Base-by-base conservation (phyloP, 2,888 invertebrate species). In the Tetropium fuscum region DNA sequence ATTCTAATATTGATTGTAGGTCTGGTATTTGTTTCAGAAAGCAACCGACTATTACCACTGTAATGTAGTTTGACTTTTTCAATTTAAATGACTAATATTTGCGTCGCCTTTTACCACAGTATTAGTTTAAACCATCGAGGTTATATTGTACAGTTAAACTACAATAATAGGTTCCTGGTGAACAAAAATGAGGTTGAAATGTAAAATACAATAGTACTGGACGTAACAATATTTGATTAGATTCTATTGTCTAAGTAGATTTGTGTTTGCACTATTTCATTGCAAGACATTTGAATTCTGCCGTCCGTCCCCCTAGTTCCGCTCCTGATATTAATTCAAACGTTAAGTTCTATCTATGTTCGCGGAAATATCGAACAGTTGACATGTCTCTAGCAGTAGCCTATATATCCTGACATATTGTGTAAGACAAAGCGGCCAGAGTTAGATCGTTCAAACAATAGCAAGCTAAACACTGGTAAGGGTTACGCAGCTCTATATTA, bases 321-420 rank as follows among this genome's bases (percentile, higher is more conserved):
- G 10, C 6, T 13, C 15, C 34, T 34, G 34, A 34, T 34, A 34
- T 34, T 13, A 34, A 56, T 48, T 38, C 48, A 49, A 63, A 41
- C 22, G 55, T 44, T 49, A 47, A 54, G 54, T 54, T 60, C 47
- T 48, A 58, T 60, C 51, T 34, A 48, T 49, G 57, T 61, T 55
- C 27, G 40, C 49, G 13, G 25, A 48, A 43, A 59, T 63, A 63
- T 63, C 63, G 69, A 73, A 77, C 74, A 73, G 77, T 77, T 76
- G 74, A 74, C 71, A 74, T 75, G 77, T 78, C 78, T 60, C 45
- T 13, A 27, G 57, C 78, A 78, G 77, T 72, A 63, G 71, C 58
- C 69, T 72, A 74, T 77, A 77, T 76, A 75, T 75, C 71, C 67
- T 62, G 64, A 70, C 69, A 68, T 67, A 73, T 67, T 71, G 73